Base-by-base conservation (phyloP, 2,888 invertebrate genomes). In the Cacoxenus indagator region DNA sequence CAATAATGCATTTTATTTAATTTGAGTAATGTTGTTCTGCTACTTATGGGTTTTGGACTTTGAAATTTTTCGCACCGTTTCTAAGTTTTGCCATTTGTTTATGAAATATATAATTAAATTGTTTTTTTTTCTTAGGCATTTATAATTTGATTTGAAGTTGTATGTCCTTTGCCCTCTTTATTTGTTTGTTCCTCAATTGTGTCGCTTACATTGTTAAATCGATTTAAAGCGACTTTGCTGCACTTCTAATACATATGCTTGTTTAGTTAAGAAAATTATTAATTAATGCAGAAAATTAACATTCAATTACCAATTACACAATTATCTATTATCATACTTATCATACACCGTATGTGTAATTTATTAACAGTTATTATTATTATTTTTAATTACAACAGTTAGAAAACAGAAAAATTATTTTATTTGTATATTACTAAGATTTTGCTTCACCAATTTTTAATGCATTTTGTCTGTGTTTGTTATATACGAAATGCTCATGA, bases 171-270 rank as follows among this genome's bases (percentile, higher is more conserved):
- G n/a, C n/a, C n/a, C n/a, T n/a, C n/a, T n/a, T n/a, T n/a, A n/a
- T n/a, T n/a, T n/a, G n/a, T n/a, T n/a, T n/a, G n/a, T n/a, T n/a
- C n/a, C n/a, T n/a, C n/a, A n/a, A n/a, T n/a, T n/a, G n/a, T n/a
- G n/a, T n/a, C n/a, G n/a, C n/a, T n/a, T n/a, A n/a, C n/a, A n/a
- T n/a, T n/a, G n/a, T n/a, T n/a, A n/a, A n/a, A n/a, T n/a, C n/a
- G n/a, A n/a, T n/a, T n/a, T n/a, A n/a, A n/a, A n/a, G n/a, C n/a
- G n/a, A 82, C 82, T 81, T 82, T 73, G 70, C 80, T 80, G 82
- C 82, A 80, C 82, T 81, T 83, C 83, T 79, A 82, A 83, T 78
- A 83, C 78, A 72, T 76, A 76, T 75, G 78, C 74, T 71, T 73
- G 66, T 59, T 67, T 51, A 45, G 46, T 67, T 43, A 22, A n/a